These are phyloP conservation scores for Leucoma salicis DNA, from an alignment of 2,888 invertebrate species.

Conservation along the genomic window DNA sequence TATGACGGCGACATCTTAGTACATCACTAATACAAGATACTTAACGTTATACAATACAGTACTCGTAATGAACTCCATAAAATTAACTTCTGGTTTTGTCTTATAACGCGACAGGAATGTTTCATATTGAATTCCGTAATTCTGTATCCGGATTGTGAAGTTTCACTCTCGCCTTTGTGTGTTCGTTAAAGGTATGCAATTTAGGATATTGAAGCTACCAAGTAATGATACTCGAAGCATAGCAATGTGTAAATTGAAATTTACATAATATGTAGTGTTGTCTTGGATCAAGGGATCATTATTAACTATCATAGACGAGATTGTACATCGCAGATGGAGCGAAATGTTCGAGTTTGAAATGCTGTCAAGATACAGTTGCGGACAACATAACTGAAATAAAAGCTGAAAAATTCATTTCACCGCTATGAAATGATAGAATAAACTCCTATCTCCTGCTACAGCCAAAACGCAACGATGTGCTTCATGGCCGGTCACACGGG, in stretches of 20 bases:
- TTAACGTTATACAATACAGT: slow-evolving; percentile 15
- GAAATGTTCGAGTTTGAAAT: too few relatives aligned
- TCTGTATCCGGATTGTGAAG: slow-evolving; percentile 35
- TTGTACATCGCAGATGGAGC: too few relatives aligned
- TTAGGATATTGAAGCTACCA: slow-evolving; percentile 13
- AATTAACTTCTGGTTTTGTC: slow-evolving; percentile 39
- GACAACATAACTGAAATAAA: too few relatives aligned
- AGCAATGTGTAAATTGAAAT: neutral
- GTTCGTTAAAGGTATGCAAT: slow-evolving; percentile 23
- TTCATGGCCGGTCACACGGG: too few relatives aligned
- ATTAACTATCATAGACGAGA: too few relatives aligned
- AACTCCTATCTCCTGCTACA: too few relatives aligned
- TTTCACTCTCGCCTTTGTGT: slow-evolving; percentile 39
- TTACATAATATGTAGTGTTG: neutral
- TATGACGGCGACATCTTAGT: neutral
- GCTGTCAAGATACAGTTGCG: too few relatives aligned
- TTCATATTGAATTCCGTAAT: slow-evolving; percentile 43
- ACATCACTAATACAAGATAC: slow-evolving; percentile 9
- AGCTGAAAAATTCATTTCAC: too few relatives aligned
- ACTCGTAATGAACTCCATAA: slow-evolving; percentile 41
- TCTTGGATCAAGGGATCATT: too few relatives aligned
- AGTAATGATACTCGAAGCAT: slow-evolving; percentile 1
- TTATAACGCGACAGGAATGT: slow-evolving; percentile 35
- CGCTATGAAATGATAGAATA: too few relatives aligned
- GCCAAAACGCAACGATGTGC: too few relatives aligned